Evolutionary conservation across 2,888 invertebrate genomes (phyloP).

Genomic region (Diabrotica balteata): DNA sequence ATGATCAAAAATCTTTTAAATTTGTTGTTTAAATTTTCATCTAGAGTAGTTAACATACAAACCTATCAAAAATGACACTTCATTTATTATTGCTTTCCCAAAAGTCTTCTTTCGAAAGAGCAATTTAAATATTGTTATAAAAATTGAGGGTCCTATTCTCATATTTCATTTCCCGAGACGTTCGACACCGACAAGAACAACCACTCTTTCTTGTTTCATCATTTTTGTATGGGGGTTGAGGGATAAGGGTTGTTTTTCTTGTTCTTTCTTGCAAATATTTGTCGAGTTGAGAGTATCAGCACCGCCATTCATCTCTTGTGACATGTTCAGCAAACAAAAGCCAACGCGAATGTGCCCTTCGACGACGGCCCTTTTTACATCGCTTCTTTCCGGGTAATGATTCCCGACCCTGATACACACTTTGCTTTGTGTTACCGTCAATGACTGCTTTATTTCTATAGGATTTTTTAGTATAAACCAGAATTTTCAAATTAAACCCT

Average conservation of each 20-base stretch:
- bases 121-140: too few species aligned
- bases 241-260: constrained; percentile 6
- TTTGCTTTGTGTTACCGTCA: not conserved
- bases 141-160: too few species aligned
- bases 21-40: too few species aligned
- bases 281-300: constrained; percentile 16
- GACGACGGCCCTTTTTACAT: constrained; percentile 3
- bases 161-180: too few species aligned
- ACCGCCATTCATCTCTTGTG: constrained; percentile 19
- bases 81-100: too few species aligned
- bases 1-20: too few species aligned
- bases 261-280: constrained; percentile 21
- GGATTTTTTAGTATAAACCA: not conserved
- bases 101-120: too few species aligned
- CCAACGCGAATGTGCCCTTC: constrained; percentile 8
- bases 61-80: too few species aligned
- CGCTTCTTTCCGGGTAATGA: constrained; percentile 10
- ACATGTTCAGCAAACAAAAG: constrained; percentile 28
- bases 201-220: constrained; percentile 5
- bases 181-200: constrained; percentile 3
- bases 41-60: too few species aligned
- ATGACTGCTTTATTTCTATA: not conserved
- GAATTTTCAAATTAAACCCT: too few species aligned
- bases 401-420: constrained; percentile 1
- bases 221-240: not conserved